phyloP scores from a whole-genome alignment of 2,797 vertebrate genomes.

The Microchirus variegatus region DNA sequence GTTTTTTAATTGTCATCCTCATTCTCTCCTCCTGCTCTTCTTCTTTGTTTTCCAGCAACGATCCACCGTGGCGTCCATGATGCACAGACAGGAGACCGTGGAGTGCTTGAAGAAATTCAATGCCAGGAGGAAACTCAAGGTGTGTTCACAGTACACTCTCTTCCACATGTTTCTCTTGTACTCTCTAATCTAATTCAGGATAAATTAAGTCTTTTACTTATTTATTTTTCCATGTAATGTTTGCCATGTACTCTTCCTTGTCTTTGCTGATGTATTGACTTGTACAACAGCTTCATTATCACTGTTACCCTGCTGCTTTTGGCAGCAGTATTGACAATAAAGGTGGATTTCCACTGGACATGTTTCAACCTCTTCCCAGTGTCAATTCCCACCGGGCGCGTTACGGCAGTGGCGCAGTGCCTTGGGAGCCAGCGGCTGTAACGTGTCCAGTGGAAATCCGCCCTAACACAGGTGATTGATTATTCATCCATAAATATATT shows the following conservation, averaged over 20 bases:
- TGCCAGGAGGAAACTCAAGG: conserved; percentile 97
- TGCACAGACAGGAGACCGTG: conserved; percentile 98
- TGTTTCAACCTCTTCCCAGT: no score
- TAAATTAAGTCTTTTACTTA: background rate
- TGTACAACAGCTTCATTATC: conserved; percentile 39
- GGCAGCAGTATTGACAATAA: conserved; percentile 40
- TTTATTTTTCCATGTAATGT: no score
- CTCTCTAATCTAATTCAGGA: background rate
- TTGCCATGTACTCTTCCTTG: no score
- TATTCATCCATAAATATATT: no score
- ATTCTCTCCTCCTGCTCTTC: background rate
- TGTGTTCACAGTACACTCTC: conserved; percentile 39
- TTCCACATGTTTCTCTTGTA: background rate
- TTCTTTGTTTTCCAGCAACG: conserved; percentile 86
- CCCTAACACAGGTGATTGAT: no score
- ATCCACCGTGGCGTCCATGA: conserved; percentile 98
- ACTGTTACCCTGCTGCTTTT: conserved; percentile 46
- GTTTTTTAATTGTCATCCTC: no score
- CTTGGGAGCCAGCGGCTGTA: no score
- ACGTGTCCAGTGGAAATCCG: no score
- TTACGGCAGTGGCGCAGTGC: no score
- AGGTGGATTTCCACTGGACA: no score
- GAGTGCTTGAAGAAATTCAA: conserved; percentile 99
- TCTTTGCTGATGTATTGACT: background rate
- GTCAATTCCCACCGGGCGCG: no score